A percentile compares a stretch with the other conserved stretches of the same genome.
Conservation (phyloP, 2,797 vertebrate genomes). For the Masticophis lateralis region DNA sequence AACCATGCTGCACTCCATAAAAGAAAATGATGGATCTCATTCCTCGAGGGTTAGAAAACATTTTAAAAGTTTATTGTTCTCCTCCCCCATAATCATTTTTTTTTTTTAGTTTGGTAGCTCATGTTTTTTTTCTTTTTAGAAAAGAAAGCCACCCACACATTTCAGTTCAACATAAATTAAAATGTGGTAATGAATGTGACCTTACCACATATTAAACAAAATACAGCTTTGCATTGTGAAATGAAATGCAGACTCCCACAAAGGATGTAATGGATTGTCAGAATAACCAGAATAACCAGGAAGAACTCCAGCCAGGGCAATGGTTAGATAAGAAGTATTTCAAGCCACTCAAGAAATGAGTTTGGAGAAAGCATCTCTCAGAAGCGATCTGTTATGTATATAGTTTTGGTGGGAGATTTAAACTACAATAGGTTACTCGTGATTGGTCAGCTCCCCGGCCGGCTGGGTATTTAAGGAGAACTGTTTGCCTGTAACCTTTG, state of each 20-base stretch:
- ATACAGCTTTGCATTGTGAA: conserved; percentile 9
- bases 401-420: no score
- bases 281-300: not conserved
- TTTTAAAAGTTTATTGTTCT: not conserved
- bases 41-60: not conserved
- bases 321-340: not conserved
- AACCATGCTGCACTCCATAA: not conserved
- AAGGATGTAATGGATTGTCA: not conserved
- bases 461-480: no score
- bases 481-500: no score
- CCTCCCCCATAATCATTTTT: not conserved
- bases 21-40: not conserved
- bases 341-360: not conserved
- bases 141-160: not conserved
- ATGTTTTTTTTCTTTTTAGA: not conserved
- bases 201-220: conserved; percentile 19
- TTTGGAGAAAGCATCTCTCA: not conserved
- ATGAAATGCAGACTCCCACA: not conserved
- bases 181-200: not conserved
- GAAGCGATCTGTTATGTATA: not conserved
- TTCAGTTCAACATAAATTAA: not conserved
- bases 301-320: not conserved
- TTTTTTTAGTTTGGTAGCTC: not conserved
- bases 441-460: no score
- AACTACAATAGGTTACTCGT: no score